Conservation (phyloP, 2,888 invertebrate species). For the Choristoneura rosaceana region DNA sequence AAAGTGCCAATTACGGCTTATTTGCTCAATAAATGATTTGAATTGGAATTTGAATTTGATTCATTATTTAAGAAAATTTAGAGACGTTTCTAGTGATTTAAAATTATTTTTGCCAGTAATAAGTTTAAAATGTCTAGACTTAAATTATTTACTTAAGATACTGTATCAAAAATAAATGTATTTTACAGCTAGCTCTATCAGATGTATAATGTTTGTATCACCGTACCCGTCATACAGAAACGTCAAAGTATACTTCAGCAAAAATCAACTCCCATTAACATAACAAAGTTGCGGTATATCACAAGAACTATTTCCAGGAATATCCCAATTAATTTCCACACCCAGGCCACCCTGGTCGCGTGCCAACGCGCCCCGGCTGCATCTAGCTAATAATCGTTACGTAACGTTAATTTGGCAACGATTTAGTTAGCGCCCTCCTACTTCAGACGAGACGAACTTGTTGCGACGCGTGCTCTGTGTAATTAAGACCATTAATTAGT, state of each 20-base stretch:
- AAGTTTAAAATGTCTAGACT: too few species aligned
- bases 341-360: conserved; percentile 40
- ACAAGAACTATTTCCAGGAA: not conserved
- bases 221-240: too few species aligned
- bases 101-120: too few species aligned
- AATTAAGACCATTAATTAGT: conserved; percentile 1
- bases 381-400: conserved; percentile 56
- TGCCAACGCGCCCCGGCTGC: conserved; percentile 43
- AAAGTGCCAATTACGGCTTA: too few species aligned
- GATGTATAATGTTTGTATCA: not conserved
- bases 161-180: too few species aligned
- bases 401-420: conserved; percentile 69
- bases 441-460: conserved; percentile 48
- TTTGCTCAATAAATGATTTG: too few species aligned
- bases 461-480: conserved; percentile 15
- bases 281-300: too few species aligned
- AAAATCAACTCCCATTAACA: not conserved
- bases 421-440: conserved; percentile 51
- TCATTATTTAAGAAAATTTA: not conserved
- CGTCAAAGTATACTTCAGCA: not conserved
- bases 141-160: too few species aligned
- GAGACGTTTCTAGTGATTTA: not conserved
- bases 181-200: too few species aligned
- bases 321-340: not conserved
- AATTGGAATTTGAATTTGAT: too few species aligned